Percentiles rank a stretch among this genome's conserved stretches.
Evolutionary conservation across 30 jellyfish, hydroid and myxozoan genomes (phyloP).

Genomic region (Pelagia noctiluca): DNA sequence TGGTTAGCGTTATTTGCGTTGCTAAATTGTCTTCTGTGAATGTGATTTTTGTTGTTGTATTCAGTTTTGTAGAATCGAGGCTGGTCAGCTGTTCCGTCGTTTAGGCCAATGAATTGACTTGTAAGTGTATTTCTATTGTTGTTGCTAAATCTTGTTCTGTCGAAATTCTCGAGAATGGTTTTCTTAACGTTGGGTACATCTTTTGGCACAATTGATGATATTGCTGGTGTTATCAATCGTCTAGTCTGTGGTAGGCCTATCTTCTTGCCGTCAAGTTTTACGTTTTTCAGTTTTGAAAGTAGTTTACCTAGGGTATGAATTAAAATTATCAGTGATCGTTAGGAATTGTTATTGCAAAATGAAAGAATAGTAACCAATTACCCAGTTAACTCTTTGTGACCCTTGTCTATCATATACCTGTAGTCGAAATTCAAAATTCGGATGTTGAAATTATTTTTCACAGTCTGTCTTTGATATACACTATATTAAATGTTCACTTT

Average conservation of each 20-base stretch:
- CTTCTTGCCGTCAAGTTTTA: slow-evolving; percentile 37
- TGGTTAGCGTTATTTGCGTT: neutral
- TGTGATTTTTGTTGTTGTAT: too few relatives aligned
- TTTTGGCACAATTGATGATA: slow-evolving; percentile 66
- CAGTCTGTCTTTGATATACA: too few relatives aligned
- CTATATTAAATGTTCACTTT: too few relatives aligned
- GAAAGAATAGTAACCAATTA: too few relatives aligned
- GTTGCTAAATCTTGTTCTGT: slow-evolving; percentile 45
- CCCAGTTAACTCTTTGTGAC: too few relatives aligned
- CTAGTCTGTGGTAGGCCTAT: slow-evolving; percentile 60
- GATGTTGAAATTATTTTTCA: too few relatives aligned
- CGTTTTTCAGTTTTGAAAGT: slow-evolving; percentile 49
- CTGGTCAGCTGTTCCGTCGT: too few relatives aligned
- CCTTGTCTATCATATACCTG: too few relatives aligned
- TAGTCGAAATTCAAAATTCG: too few relatives aligned
- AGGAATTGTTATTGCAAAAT: neutral
- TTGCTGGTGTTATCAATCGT: slow-evolving; percentile 28
- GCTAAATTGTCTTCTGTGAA: neutral
- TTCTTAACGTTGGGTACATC: slow-evolving; percentile 55
- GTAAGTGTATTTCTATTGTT: neutral
- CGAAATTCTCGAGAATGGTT: too few relatives aligned
- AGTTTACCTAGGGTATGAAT: slow-evolving; percentile 36
- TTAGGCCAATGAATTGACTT: neutral
- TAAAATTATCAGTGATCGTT: neutral
- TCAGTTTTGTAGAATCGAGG: too few relatives aligned